A percentile compares a stretch with the other conserved stretches of the same genome.
Evolutionary conservation across 1,140 invertebrate genomes (phyloP).

Genomic region (Notospermus geniculatus): DNA sequence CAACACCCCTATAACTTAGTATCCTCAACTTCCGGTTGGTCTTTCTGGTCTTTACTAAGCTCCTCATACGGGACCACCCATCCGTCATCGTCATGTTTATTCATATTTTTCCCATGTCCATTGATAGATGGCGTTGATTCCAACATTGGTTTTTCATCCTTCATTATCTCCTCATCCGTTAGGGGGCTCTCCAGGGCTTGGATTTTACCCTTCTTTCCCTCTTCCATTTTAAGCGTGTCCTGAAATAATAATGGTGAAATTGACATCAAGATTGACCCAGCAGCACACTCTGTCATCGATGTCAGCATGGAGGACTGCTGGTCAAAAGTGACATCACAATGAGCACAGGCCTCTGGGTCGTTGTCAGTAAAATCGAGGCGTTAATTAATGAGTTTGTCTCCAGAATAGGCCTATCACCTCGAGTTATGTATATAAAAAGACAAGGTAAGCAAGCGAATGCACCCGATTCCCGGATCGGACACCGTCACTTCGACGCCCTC

Average conservation of each 20-base stretch:
- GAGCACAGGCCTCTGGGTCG: too few relatives aligned
- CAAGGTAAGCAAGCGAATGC: too few relatives aligned
- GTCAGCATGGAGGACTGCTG: too few relatives aligned
- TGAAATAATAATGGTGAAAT: background rate
- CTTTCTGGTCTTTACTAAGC: background rate
- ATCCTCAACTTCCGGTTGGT: slow-evolving; percentile 2
- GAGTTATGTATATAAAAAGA: too few relatives aligned
- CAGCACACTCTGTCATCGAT: too few relatives aligned
- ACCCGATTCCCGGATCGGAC: too few relatives aligned
- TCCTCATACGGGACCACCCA: slow-evolving; percentile 3
- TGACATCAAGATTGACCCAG: background rate
- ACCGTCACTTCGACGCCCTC: too few relatives aligned
- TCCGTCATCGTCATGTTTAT: background rate
- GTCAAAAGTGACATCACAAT: too few relatives aligned
- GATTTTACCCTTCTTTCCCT: background rate
- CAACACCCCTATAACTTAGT: slow-evolving; percentile 5
- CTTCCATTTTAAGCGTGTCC: background rate
- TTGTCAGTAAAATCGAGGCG: too few relatives aligned
- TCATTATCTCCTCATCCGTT: slow-evolving; percentile 5
- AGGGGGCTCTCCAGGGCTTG: slow-evolving; percentile 1
- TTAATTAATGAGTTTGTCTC: too few relatives aligned
- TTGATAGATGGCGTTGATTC: background rate
- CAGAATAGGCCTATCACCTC: too few relatives aligned
- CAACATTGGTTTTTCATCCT: slow-evolving; percentile 6
- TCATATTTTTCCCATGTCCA: slow-evolving; percentile 1